Evolutionary conservation across 2,797 vertebrate species (phyloP).

Genomic region (Hafferia zeledoni): DNA sequence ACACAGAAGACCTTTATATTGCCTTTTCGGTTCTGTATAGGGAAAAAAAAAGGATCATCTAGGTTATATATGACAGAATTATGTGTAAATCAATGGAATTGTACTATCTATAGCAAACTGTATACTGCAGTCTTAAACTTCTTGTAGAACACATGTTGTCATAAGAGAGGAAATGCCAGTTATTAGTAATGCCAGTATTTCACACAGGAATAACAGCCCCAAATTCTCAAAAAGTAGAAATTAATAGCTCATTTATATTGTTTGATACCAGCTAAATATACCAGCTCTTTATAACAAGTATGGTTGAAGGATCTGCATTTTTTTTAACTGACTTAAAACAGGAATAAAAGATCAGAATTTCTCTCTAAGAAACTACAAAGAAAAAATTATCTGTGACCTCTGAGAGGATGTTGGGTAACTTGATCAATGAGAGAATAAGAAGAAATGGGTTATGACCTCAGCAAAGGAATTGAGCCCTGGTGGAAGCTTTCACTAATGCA

Average conservation of each 20-base stretch:
- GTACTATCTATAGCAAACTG: background rate
- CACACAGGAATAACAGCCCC: background rate
- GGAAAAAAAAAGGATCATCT: background rate
- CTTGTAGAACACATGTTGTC: background rate
- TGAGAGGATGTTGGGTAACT: background rate
- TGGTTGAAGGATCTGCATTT: background rate
- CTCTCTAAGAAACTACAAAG: slow-evolving; percentile 32
- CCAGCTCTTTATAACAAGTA: background rate
- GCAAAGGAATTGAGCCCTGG: background rate
- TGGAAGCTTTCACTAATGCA: slow-evolving; percentile 44
- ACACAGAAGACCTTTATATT: background rate
- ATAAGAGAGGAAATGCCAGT: background rate
- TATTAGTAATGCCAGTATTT: background rate
- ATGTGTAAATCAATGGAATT: background rate
- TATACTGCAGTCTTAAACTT: background rate
- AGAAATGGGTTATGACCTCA: slow-evolving; percentile 31
- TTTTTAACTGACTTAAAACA: background rate
- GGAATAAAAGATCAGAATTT: background rate
- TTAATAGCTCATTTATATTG: background rate
- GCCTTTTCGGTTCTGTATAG: background rate
- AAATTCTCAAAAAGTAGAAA: background rate
- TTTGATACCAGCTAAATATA: background rate
- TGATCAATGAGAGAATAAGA: slow-evolving; percentile 9
- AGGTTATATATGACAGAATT: background rate
- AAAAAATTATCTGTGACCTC: slow-evolving; percentile 16